A percentile compares a stretch with the other conserved stretches of the same genome.
Evolutionary conservation across 2,888 invertebrate species (phyloP).

Genomic region (Stegophylla sp.): DNA sequence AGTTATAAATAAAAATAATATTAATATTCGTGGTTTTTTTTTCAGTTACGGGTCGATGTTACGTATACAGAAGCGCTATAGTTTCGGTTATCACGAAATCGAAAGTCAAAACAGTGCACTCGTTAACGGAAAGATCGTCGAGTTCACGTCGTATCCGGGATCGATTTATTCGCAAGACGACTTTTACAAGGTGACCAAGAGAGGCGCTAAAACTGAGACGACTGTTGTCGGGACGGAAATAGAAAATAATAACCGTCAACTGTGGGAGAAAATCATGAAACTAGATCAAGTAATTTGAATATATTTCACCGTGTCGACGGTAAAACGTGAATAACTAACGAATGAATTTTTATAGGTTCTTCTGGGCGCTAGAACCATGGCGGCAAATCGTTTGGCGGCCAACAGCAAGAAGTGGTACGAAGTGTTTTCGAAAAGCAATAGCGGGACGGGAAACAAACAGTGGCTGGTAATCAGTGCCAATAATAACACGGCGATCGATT

Average conservation of each 20-base stretch:
- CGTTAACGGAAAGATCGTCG: conserved; percentile 74
- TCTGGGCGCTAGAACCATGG: conserved; percentile 78
- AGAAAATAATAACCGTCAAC: conserved; percentile 74
- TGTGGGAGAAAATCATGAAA: conserved; percentile 75
- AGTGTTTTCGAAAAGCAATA: conserved; percentile 74
- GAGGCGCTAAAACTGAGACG: conserved; percentile 67
- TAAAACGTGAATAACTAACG: neutral
- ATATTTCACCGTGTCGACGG: neutral
- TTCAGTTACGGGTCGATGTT: conserved; percentile 80
- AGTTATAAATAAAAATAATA: neutral
- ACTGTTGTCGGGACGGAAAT: conserved; percentile 80
- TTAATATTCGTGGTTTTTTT: conserved; percentile 19
- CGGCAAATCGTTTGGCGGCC: conserved; percentile 81
- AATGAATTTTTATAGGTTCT: conserved; percentile 67
- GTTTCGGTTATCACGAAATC: conserved; percentile 75
- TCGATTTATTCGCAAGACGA: conserved; percentile 83
- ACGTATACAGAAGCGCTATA: conserved; percentile 83
- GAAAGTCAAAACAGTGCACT: conserved; percentile 65
- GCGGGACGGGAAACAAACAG: conserved; percentile 84
- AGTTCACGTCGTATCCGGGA: conserved; percentile 86
- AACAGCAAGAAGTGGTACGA: conserved; percentile 78
- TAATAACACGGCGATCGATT: conserved; percentile 60
- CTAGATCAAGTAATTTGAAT: conserved; percentile 68
- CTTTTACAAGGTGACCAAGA: conserved; percentile 74
- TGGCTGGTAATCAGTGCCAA: conserved; percentile 78